These are phyloP conservation scores for Hesperophylax magnus DNA, from an alignment of 1,140 invertebrate genomes.

Conservation along the genomic window DNA sequence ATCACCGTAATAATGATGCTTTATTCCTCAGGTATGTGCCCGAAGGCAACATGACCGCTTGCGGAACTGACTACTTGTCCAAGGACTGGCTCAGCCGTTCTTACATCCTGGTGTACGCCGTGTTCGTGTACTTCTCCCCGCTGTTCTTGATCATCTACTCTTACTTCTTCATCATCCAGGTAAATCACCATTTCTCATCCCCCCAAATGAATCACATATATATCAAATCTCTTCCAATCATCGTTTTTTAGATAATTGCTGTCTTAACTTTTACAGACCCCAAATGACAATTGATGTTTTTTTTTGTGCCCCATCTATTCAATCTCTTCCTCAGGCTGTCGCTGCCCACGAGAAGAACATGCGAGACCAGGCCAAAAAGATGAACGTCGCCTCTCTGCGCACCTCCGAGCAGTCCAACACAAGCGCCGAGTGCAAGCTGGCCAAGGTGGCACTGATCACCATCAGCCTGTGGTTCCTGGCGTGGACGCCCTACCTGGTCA, in stretches of 20 bases:
- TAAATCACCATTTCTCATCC: constrained; percentile 53
- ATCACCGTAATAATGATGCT: too few species aligned
- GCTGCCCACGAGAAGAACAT: constrained; percentile 79
- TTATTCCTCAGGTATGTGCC: constrained; percentile 77
- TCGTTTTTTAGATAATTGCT: too few species aligned
- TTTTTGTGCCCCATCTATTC: too few species aligned
- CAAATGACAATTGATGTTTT: too few species aligned
- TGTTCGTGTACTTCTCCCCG: constrained; percentile 77
- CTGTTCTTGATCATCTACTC: constrained; percentile 79
- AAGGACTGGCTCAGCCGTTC: constrained; percentile 75
- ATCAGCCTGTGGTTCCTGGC: constrained; percentile 84
- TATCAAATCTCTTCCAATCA: too few species aligned
- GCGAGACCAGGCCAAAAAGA: constrained; percentile 80
- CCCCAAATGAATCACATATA: too few species aligned
- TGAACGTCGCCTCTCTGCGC: constrained; percentile 79
- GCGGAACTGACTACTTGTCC: constrained; percentile 83
- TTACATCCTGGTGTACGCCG: constrained; percentile 77
- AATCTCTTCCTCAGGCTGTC: constrained; percentile 70
- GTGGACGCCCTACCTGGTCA: constrained; percentile 82
- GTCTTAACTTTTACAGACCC: too few species aligned
- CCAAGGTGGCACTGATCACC: constrained; percentile 81
- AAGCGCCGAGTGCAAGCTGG: constrained; percentile 76
- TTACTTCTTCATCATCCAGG: constrained; percentile 81
- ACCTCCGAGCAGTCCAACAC: constrained; percentile 74
- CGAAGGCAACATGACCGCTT: constrained; percentile 86